A percentile compares a stretch with the other conserved stretches of the same genome.
Evolutionary conservation across 2,888 invertebrate species (phyloP).

Genomic region (Phragmatobia fuliginosa): DNA sequence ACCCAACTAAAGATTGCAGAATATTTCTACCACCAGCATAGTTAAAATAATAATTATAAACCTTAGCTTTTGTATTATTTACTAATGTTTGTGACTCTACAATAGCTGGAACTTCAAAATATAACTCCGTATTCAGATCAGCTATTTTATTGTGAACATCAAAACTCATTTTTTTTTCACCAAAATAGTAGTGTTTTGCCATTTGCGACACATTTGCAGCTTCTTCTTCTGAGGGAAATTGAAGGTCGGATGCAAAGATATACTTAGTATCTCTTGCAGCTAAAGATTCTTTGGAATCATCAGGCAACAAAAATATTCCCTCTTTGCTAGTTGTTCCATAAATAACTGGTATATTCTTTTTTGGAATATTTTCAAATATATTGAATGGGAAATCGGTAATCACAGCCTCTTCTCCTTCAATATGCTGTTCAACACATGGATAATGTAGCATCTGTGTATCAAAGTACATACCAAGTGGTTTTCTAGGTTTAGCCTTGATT

Average conservation of each 20-base stretch:
- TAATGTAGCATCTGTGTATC: constrained; percentile 74
- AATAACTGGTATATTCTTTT: constrained; percentile 63
- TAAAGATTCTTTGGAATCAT: constrained; percentile 56
- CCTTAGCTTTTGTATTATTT: constrained; percentile 51
- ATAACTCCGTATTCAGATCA: constrained; percentile 73
- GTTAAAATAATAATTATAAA: constrained; percentile 75
- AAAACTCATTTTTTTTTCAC: constrained; percentile 74
- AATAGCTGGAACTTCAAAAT: constrained; percentile 75
- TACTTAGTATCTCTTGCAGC: constrained; percentile 64
- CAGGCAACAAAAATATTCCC: constrained; percentile 62
- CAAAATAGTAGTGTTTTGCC: constrained; percentile 77
- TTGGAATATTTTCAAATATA: constrained; percentile 62
- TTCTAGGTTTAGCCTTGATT: constrained; percentile 59
- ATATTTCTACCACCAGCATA: constrained; percentile 74
- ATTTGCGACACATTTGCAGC: constrained; percentile 59
- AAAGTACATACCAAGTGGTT: constrained; percentile 69
- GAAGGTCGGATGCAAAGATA: constrained; percentile 75
- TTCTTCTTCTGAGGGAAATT: constrained; percentile 66
- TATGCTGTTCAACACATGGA: constrained; percentile 74
- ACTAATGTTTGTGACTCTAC: constrained; percentile 66
- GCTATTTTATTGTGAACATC: constrained; percentile 67
- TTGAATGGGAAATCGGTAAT: constrained; percentile 75
- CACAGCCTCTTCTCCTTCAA: constrained; percentile 68
- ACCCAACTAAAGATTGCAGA: constrained; percentile 56
- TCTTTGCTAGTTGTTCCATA: constrained; percentile 74